phyloP scores from a whole-genome alignment of 2,113 vertebrate species.

The Anoplopoma fimbria region DNA sequence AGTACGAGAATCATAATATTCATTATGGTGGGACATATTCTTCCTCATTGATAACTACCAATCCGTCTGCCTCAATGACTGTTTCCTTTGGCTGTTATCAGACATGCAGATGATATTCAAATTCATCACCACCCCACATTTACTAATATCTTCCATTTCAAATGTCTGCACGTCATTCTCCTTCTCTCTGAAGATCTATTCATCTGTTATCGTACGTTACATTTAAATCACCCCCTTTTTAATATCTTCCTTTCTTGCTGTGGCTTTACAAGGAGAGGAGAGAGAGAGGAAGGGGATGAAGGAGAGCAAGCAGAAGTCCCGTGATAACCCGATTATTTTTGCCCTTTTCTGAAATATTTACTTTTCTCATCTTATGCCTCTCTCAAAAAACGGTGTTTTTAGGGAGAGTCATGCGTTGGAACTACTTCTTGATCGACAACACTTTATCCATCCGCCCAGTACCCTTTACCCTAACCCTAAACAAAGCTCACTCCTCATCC shows the following conservation, averaged over 20 bases:
- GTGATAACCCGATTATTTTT: too few species aligned
- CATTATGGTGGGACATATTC: slow-evolving; percentile 22
- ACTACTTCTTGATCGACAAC: background rate
- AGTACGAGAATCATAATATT: slow-evolving; percentile 37
- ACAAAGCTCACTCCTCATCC: background rate
- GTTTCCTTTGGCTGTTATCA: slow-evolving; percentile 44
- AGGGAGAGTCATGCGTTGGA: background rate
- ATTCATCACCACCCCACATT: slow-evolving; percentile 25
- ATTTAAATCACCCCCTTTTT: slow-evolving; percentile 42
- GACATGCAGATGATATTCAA: slow-evolving; percentile 52
- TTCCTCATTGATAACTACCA: slow-evolving; percentile 44
- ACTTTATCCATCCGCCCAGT: background rate
- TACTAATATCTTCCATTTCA: slow-evolving; percentile 47
- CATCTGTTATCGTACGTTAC: slow-evolving; percentile 52
- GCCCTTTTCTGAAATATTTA: background rate
- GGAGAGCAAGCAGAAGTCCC: background rate
- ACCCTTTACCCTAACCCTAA: too few species aligned
- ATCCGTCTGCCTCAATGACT: slow-evolving; percentile 34
- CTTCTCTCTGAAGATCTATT: slow-evolving; percentile 26
- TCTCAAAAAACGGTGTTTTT: background rate
- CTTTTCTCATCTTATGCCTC: too few species aligned
- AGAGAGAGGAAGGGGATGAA: slow-evolving; percentile 1
- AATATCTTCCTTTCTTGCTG: slow-evolving; percentile 56
- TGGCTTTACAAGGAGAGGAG: slow-evolving; percentile 18
- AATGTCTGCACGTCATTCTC: slow-evolving; percentile 31